Evolutionary conservation across 2,113 vertebrate genomes (phyloP), one percentile per base, ranked within the genome.

Genomic region (Leucosticte australis): DNA sequence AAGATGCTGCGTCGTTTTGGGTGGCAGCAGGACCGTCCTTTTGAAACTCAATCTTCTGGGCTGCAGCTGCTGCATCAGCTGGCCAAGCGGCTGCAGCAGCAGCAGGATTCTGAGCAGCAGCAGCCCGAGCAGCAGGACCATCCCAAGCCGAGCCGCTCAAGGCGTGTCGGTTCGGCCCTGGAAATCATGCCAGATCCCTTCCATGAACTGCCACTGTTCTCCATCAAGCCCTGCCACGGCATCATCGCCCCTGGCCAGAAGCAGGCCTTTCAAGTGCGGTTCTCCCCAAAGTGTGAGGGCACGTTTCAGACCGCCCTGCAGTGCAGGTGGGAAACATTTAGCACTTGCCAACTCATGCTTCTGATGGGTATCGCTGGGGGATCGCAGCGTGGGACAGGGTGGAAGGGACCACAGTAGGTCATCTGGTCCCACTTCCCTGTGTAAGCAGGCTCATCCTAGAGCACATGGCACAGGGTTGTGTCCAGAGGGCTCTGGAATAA

Each of bases 271-370:
- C 88, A 87, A 7, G 52, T 99, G 56, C 91, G 97, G 79, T 99
- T 99, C 96, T 98, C 96, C 44, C 99, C 99, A 0, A 8, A 97
- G 93, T 97, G 97, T 1, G 49, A 96, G 55, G 98, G 98, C 14
- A 92, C 97, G 21, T 99, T 98, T 71, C 94, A 98, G 79, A 98
- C 94, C 87, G 92, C 11, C 13, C 94, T 99, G 56, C 23, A 97
- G 73, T 99, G 99, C 99, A 99, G 98, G 99, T 99, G 94, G 92
- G 97, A 44, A 77, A 31, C 1, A 0, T n/a, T 22, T 21, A 8
- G 27, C 10, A 2, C 41, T 55, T 60, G 26, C 39, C 53, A 79
- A 0, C 37, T 71, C 16, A 0, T 11, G 22, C 33, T 52, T 0
- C 26, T 20, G 37, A 13, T 49, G 31, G n/a, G 31, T 27, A 12